These are phyloP conservation scores for Theristicus caerulescens DNA, from an alignment of 2,113 vertebrate genomes.

Conservation along the genomic window DNA sequence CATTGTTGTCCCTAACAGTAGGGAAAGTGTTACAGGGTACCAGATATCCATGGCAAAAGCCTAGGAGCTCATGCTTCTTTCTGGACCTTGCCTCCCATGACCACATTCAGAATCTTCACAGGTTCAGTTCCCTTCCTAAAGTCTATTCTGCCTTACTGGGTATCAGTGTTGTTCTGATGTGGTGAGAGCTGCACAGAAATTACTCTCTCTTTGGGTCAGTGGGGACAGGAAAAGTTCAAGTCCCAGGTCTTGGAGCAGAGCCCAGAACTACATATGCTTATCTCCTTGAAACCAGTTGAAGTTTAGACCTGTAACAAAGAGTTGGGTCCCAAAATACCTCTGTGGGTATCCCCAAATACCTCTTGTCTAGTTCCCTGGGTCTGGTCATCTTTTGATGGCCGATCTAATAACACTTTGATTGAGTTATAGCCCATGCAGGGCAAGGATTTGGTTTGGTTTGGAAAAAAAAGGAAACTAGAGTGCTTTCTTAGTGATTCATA, in stretches of 20 bases:
- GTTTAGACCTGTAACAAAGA: background rate
- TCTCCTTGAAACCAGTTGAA: background rate
- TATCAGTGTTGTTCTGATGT: background rate
- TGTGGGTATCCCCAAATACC: background rate
- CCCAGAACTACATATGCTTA: background rate
- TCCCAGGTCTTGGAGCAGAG: background rate
- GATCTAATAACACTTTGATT: background rate
- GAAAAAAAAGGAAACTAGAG: background rate
- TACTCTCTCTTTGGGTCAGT: background rate
- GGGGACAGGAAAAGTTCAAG: background rate
- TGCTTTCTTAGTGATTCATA: background rate
- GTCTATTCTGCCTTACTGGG: background rate
- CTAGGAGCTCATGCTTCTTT: background rate
- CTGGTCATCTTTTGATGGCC: background rate
- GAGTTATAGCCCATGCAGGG: background rate
- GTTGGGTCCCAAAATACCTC: background rate
- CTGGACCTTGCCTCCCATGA: background rate
- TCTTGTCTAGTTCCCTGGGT: background rate
- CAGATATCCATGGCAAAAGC: background rate
- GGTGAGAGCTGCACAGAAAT: background rate
- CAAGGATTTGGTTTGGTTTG: background rate
- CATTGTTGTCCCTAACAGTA: background rate
- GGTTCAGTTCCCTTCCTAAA: background rate
- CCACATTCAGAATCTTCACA: background rate
- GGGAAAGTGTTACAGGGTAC: background rate